Evolutionary conservation across 2,797 vertebrate species (phyloP), one percentile per base, ranked within the genome.

Genomic region (Cirrhinus molitorella): DNA sequence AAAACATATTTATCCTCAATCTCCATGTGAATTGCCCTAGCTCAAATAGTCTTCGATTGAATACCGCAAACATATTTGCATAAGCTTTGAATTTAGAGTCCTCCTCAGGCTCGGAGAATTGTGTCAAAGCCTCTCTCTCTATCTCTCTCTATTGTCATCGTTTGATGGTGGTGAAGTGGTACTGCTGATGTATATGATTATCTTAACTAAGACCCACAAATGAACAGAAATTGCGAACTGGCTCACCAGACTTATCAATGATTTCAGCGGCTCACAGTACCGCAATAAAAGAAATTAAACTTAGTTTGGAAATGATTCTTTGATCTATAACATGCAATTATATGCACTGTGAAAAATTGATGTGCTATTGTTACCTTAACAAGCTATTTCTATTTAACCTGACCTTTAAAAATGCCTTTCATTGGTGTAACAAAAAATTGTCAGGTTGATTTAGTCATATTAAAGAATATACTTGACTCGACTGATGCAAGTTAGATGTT

Each of bases 1-100:
- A 82, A 85, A 88, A 79, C 83, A 81, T 79, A 86, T 86, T 85
- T 81, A 85, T 86, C 73, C 75, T 72, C 66, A 83, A 86, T 81
- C 59, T 87, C 80, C 43, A 63, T 79, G 67, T 76, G 85, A 86
- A 83, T 86, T 67, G 31, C 63, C 71, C 59, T n/a, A 51, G 61
- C 37, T n/a, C 63, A 81, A 86, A 86, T 66, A 37, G 67, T 85
- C 55, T 80, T 68, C 6, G 21, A 76, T 83, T 86, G n/a, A 85
- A 78, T 78, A 53, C 55, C 3, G 45, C 75, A 67, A 85, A 85
- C 51, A 90, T 79, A 61, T 76, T 87, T 88, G 86, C 79, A 76
- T 82, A 49, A 78, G 85, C 83, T 86, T 65, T 84, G 49, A 79
- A 80, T 80, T 76, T 73, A 37, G 47, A 84, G 53, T 74, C 63